Evolutionary conservation across 2,113 vertebrate genomes (phyloP).

Genomic region (Bungarus multicinctus): DNA sequence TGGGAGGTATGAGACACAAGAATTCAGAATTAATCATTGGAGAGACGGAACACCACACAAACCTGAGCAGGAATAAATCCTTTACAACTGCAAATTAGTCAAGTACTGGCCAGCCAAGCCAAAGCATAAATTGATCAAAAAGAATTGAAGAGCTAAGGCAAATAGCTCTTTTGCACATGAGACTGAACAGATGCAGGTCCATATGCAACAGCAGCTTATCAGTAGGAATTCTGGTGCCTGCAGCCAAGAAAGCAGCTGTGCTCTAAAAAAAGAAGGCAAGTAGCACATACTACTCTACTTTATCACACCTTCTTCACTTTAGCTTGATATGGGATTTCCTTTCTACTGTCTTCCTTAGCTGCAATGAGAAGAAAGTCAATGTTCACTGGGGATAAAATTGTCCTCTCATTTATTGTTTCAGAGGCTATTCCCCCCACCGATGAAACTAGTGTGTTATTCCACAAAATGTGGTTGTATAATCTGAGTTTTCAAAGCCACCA

Average conservation of each 20-base stretch:
- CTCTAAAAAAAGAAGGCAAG: constrained; percentile 46
- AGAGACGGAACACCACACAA: constrained; percentile 27
- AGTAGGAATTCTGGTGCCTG: constrained; percentile 28
- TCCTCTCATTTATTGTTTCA: not conserved
- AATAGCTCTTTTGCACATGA: not conserved
- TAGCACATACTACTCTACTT: constrained; percentile 46
- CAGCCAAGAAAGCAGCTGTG: constrained; percentile 29
- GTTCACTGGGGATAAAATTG: not conserved
- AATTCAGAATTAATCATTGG: constrained; percentile 30
- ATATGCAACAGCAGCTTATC: constrained; percentile 27
- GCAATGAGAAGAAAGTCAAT: constrained; percentile 63
- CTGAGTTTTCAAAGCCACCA: not conserved
- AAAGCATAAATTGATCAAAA: constrained; percentile 8
- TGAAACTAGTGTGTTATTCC: not conserved
- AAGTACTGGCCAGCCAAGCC: constrained; percentile 50
- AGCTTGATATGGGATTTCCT: constrained; percentile 63
- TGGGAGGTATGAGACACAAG: constrained; percentile 4
- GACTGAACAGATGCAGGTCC: not conserved
- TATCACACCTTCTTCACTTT: constrained; percentile 56
- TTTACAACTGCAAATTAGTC: constrained; percentile 24
- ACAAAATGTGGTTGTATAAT: not conserved
- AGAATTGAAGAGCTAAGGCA: not conserved
- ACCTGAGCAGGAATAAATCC: constrained; percentile 34
- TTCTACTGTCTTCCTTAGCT: constrained; percentile 67
- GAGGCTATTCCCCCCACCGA: not conserved